phyloP scores from a whole-genome alignment of 92 coral and sea anemone species.

The Bergia puertoricense region DNA sequence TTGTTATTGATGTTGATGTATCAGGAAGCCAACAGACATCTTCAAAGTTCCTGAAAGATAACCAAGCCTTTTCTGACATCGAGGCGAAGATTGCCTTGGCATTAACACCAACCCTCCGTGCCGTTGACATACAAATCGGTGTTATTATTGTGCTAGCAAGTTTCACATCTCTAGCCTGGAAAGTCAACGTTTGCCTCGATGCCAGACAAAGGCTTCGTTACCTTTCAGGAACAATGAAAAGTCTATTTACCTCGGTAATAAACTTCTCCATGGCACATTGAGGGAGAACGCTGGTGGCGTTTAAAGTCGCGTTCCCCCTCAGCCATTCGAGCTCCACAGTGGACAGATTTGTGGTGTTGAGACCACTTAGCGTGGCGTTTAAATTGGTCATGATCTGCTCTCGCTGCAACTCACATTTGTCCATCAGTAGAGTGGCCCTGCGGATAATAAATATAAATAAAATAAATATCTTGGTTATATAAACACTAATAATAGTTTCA shows the following conservation, averaged over 20 bases:
- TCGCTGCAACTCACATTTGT: slow-evolving; percentile 61
- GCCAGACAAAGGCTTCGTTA: too few species aligned
- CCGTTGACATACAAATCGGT: too few species aligned
- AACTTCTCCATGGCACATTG: slow-evolving; percentile 66
- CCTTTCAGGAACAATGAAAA: too few species aligned
- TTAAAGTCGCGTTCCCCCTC: slow-evolving; percentile 53
- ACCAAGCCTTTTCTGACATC: too few species aligned
- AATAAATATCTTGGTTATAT: background rate
- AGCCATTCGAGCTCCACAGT: slow-evolving; percentile 58
- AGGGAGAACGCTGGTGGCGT: slow-evolving; percentile 58
- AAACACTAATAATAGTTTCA: too few species aligned
- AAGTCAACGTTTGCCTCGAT: too few species aligned
- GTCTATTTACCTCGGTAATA: slow-evolving; percentile 60
- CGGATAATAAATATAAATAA: background rate
- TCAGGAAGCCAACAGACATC: too few species aligned
- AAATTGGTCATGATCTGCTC: slow-evolving; percentile 45
- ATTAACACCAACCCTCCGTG: too few species aligned
- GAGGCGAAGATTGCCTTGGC: background rate
- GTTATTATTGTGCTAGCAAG: background rate
- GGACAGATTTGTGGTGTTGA: slow-evolving; percentile 60
- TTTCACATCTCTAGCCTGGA: too few species aligned
- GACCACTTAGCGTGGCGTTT: slow-evolving; percentile 48
- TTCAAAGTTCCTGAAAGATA: too few species aligned
- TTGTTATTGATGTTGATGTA: too few species aligned
- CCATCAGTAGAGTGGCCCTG: slow-evolving; percentile 81